Conservation (phyloP, 1,140 invertebrate genomes). For the Parasteatoda tepidariorum region DNA sequence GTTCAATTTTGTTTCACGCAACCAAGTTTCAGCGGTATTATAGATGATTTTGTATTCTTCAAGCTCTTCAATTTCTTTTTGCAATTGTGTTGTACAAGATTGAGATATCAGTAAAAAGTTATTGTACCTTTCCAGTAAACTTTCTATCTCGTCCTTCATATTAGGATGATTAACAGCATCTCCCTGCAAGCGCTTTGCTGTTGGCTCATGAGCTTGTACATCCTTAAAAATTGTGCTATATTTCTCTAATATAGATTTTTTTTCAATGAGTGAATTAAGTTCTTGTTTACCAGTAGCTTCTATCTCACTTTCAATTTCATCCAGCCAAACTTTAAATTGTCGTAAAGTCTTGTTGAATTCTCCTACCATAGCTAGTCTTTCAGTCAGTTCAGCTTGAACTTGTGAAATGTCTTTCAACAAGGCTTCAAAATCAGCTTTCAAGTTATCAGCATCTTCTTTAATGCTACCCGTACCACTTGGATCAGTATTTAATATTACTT, state of each 20-base stretch:
- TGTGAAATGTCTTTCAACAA: constrained; percentile 83
- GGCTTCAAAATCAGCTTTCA: constrained; percentile 90
- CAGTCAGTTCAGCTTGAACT: constrained; percentile 78
- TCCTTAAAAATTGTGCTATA: constrained; percentile 62
- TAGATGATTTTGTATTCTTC: constrained; percentile 86
- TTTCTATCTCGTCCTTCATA: constrained; percentile 84
- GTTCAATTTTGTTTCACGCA: constrained; percentile 83
- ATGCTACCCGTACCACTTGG: constrained; percentile 85
- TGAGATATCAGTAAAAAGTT: constrained; percentile 66
- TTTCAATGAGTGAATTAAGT: constrained; percentile 58
- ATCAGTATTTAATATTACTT: constrained; percentile 91
- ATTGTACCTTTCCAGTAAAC: constrained; percentile 65
- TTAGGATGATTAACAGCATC: constrained; percentile 64
- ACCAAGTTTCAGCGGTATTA: constrained; percentile 86
- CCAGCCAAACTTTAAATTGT: constrained; percentile 75
- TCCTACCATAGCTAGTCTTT: constrained; percentile 80
- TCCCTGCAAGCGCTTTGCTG: constrained; percentile 71
- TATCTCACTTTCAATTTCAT: constrained; percentile 86
- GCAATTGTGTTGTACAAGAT: constrained; percentile 69
- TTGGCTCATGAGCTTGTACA: constrained; percentile 73
- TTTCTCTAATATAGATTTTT: constrained; percentile 61
- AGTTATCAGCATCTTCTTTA: constrained; percentile 86
- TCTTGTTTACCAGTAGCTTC: constrained; percentile 70
- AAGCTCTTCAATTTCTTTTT: constrained; percentile 86
- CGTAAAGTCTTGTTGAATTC: constrained; percentile 78